Evolutionary conservation across 2,888 invertebrate species (phyloP).

Genomic region (Xanthia togata): DNA sequence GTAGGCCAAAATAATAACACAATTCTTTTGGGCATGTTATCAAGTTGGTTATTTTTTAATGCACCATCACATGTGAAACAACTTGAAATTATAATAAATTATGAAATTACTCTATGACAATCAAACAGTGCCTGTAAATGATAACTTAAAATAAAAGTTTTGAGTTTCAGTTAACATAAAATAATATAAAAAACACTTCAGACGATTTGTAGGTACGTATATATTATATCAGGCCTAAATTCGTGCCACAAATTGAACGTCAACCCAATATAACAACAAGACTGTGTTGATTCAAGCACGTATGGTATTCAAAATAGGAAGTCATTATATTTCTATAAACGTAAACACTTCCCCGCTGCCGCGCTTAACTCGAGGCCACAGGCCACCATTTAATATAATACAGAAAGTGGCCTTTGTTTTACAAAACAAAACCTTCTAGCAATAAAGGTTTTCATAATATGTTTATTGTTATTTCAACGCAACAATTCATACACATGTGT

Average conservation of each 20-base stretch:
- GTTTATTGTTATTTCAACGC: constrained; percentile 67
- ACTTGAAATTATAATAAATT: constrained; percentile 4
- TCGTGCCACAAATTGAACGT: constrained; percentile 4
- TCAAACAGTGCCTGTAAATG: not conserved
- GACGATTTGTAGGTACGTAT: not conserved
- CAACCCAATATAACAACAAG: constrained; percentile 25
- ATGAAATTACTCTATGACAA: not conserved
- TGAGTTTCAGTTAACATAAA: not conserved
- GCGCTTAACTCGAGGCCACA: constrained; percentile 39
- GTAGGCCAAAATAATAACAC: constrained; percentile 24
- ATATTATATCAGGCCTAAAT: not conserved
- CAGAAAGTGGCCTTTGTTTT: constrained; percentile 65
- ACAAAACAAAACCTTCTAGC: constrained; percentile 63
- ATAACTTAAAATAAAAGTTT: not conserved
- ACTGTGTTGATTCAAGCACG: constrained; percentile 39
- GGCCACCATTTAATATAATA: constrained; percentile 61
- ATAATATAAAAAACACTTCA: not conserved
- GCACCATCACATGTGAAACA: constrained; percentile 17
- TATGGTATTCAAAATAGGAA: constrained; percentile 49
- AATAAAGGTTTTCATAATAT: constrained; percentile 68
- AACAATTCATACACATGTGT: constrained; percentile 60
- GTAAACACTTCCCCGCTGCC: constrained; percentile 43
- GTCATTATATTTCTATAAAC: constrained; percentile 56
- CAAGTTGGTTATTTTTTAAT: constrained; percentile 12
- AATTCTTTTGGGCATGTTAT: constrained; percentile 11